A percentile compares a stretch with the other conserved stretches of the same genome.
Conservation (phyloP, 35 echinoderm and acorn worm genomes). For the Nesometra sesokonis region DNA sequence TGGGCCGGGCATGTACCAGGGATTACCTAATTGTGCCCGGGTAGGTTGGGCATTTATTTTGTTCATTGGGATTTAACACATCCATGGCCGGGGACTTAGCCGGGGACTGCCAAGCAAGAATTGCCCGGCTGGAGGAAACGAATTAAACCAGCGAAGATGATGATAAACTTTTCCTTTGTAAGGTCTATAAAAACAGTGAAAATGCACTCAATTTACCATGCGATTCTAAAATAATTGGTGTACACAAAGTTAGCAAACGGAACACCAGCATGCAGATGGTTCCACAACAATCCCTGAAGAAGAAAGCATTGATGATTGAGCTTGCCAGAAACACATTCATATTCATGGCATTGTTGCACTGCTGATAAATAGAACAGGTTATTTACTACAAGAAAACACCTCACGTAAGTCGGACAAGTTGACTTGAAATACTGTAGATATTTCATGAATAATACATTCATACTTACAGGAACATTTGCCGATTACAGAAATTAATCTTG, state of each 20-base stretch:
- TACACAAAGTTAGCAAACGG: conserved; percentile 20
- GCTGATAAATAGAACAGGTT: background rate
- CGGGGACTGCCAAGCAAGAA: too few species aligned
- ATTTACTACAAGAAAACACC: background rate
- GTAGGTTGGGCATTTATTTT: too few species aligned
- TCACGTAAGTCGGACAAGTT: background rate
- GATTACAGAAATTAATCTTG: too few species aligned
- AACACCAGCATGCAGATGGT: conserved; percentile 23
- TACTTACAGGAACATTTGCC: too few species aligned
- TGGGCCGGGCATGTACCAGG: too few species aligned
- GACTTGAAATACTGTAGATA: too few species aligned
- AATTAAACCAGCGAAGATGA: conserved; percentile 21
- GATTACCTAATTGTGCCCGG: too few species aligned
- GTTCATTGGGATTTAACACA: too few species aligned
- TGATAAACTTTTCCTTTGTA: conserved; percentile 11
- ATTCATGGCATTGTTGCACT: conserved; percentile 35
- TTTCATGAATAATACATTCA: too few species aligned
- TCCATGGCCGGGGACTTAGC: too few species aligned
- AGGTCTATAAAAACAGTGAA: conserved; percentile 25
- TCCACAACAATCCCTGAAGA: conserved; percentile 8
- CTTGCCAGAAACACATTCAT: conserved; percentile 23
- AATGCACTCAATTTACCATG: conserved; percentile 14
- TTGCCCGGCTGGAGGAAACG: too few species aligned
- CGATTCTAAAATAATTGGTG: conserved; percentile 26
- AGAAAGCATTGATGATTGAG: conserved; percentile 37